Percentiles rank a stretch among this genome's conserved stretches.
Conservation (phyloP, 2,113 vertebrate species). For the human region GRCh38 chr17:12672501-12673000, state of each 20-base stretch:
- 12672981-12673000: background rate
- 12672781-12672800: background rate
- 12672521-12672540: slow-evolving; percentile 16
- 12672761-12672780: background rate
- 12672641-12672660: background rate
- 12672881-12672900: background rate
- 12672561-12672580: slow-evolving; percentile 4
- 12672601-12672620: background rate
- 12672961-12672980: background rate
- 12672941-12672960: background rate
- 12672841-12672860: background rate
- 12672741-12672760: background rate
- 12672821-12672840: background rate
- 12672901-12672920: background rate
- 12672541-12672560: slow-evolving; percentile 31
- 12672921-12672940: background rate
- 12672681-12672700: background rate
- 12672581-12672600: background rate
- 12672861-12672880: background rate
- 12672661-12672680: background rate
- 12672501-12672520: background rate
- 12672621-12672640: background rate
- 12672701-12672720: background rate
- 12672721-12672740: background rate
- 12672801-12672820: background rate